Conservation (phyloP, 1,140 invertebrate species). For the Camponotus pennsylvanicus region DNA sequence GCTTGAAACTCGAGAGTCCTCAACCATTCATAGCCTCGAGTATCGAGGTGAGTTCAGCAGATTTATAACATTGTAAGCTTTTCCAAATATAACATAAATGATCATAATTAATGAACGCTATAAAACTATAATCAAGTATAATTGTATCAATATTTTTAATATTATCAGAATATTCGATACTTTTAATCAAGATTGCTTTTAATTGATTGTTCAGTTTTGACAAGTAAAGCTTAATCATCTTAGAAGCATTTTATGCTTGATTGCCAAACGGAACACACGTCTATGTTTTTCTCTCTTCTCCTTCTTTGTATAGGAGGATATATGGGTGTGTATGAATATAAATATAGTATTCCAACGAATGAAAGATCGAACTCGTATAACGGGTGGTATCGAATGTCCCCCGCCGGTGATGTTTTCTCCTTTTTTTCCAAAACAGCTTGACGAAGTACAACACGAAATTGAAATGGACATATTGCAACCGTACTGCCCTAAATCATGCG, state of each 20-base stretch:
- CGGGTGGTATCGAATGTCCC: conserved; percentile 38
- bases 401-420: conserved; percentile 5
- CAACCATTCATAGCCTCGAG: not conserved
- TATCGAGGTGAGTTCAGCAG: conserved; percentile 3
- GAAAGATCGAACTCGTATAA: conserved; percentile 42
- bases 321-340: not conserved
- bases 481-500: conserved; percentile 49
- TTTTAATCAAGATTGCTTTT: not conserved
- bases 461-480: conserved; percentile 64
- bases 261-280: not conserved
- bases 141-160: not conserved
- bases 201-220: conserved; percentile 22
- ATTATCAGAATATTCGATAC: not conserved
- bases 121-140: not conserved
- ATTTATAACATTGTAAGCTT: conserved; percentile 7
- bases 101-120: not conserved
- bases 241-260: not conserved
- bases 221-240: conserved; percentile 3
- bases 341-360: conserved; percentile 28
- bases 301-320: not conserved
- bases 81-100: not conserved
- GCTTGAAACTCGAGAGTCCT: not conserved
- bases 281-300: not conserved
- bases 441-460: conserved; percentile 59
- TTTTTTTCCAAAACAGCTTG: conserved; percentile 50